A percentile compares a stretch with the other conserved stretches of the same genome.
phyloP scores from a whole-genome alignment of 1,140 invertebrate genomes.

The Zophobas atratus region DNA sequence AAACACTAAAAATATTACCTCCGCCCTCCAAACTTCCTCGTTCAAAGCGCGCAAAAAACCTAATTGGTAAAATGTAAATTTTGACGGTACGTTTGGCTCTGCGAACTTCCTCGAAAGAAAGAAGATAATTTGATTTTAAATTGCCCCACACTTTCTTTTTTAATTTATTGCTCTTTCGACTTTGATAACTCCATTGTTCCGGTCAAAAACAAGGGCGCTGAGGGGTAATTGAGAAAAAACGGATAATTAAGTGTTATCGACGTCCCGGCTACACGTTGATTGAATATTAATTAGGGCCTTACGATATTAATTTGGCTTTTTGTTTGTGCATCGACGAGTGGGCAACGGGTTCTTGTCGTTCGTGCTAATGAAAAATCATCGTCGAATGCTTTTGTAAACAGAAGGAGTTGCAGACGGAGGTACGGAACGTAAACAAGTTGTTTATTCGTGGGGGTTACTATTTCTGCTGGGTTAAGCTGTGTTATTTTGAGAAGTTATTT shows the following conservation, averaged over 20 bases:
- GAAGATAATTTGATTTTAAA: slow-evolving; percentile 48
- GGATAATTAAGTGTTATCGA: slow-evolving; percentile 29
- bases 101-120: slow-evolving; percentile 34
- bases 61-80: slow-evolving; percentile 48
- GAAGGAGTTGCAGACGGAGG: slow-evolving; percentile 1
- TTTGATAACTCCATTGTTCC: slow-evolving; percentile 15
- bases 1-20: too few relatives aligned
- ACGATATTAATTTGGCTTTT: slow-evolving; percentile 1
- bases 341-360: slow-evolving; percentile 8
- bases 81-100: slow-evolving; percentile 31
- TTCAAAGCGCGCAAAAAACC: neutral
- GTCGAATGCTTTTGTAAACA: slow-evolving; percentile 1
- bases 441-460: slow-evolving; percentile 23
- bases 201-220: slow-evolving; percentile 9
- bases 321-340: neutral
- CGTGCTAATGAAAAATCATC: neutral
- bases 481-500: slow-evolving; percentile 12
- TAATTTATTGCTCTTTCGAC: slow-evolving; percentile 27
- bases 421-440: slow-evolving; percentile 19
- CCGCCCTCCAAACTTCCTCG: neutral
- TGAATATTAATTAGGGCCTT: slow-evolving; percentile 22
- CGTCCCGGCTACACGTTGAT: slow-evolving; percentile 8
- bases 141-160: slow-evolving; percentile 26
- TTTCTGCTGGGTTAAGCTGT: neutral
- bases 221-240: slow-evolving; percentile 10